Evolutionary conservation across 2,888 invertebrate genomes (phyloP), one percentile per base, ranked within the genome.

Genomic region (Agapostemon virescens): DNA sequence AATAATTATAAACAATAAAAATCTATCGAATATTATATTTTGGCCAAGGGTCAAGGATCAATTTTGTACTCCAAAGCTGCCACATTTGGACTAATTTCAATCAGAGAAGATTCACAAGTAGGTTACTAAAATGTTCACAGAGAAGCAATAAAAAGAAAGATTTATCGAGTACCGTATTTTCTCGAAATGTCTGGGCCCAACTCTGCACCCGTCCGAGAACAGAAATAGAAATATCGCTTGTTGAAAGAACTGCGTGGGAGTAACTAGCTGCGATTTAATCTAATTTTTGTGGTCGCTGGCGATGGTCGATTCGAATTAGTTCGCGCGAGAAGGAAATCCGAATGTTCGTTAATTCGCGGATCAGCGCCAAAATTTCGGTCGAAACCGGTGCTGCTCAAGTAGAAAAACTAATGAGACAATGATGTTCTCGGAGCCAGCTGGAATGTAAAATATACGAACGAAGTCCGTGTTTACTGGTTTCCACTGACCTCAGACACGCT

Each of bases 401-500:
- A 49, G 20, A 20, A 68, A 70, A 69, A 77, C 55, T 81, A 81
- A 77, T 45, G 70, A 69, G 9, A 49, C 74, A 74, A 73, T 70
- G 69, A 81, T 76, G 55, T 73, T 55, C 63, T 9, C 30, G 61
- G n/a, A 26, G 58, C 36, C 72, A 63, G 67, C 45, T 5, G 15
- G 66, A 61, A 13, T 45, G 30, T 64, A 72, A n/a, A n/a, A 78
- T 74, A 66, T 73, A 77, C 58, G 58, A 49, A n/a, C 64, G 58
- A 63, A n/a, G 69, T 52, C 49, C 26, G 33, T 82, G 80, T 85
- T 85, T 86, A 83, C 81, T 40, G 68, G 69, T 64, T 82, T 77
- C 70, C 69, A 55, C 77, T 70, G 77, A 75, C 52, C 68, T 74
- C 84, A 86, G 86, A 86, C 85, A 77, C n/a, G 49, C 73, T 69